These are phyloP conservation scores for Agonopterix alstromeriana DNA, from an alignment of 2,888 invertebrate species.

Conservation along the genomic window DNA sequence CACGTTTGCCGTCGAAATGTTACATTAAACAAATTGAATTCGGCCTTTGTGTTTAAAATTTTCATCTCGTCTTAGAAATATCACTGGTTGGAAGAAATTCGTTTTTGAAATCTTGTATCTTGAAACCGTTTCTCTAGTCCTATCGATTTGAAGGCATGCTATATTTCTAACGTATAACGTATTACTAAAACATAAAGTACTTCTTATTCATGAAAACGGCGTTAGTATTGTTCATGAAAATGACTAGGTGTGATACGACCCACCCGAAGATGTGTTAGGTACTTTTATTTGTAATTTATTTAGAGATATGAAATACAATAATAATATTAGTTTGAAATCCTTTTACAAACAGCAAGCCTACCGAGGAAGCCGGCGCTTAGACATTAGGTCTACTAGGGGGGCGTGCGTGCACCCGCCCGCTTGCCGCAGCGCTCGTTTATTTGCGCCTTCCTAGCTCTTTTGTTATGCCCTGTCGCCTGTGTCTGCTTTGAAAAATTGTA, in stretches of 20 bases:
- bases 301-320: not conserved
- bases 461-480: conserved; percentile 68
- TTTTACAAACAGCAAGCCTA: not conserved
- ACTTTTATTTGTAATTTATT: too few species aligned
- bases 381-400: conserved; percentile 12
- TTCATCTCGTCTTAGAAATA: not conserved
- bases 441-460: conserved; percentile 71
- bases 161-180: too few species aligned
- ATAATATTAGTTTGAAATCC: not conserved
- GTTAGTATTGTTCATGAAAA: too few species aligned
- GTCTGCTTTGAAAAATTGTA: conserved; percentile 74
- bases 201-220: too few species aligned
- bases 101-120: not conserved
- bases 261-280: too few species aligned
- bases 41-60: conserved; percentile 43
- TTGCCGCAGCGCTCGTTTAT: conserved; percentile 67
- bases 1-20: conserved; percentile 47
- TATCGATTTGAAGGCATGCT: too few species aligned
- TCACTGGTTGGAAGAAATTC: too few species aligned
- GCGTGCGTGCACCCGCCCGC: conserved; percentile 47
- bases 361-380: not conserved
- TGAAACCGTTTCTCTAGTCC: too few species aligned
- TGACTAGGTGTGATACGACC: too few species aligned
- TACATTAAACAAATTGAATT: conserved; percentile 69
- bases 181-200: too few species aligned